Conservation (phyloP, 2,113 vertebrate genomes). For the Phyllostomus hastatus region DNA sequence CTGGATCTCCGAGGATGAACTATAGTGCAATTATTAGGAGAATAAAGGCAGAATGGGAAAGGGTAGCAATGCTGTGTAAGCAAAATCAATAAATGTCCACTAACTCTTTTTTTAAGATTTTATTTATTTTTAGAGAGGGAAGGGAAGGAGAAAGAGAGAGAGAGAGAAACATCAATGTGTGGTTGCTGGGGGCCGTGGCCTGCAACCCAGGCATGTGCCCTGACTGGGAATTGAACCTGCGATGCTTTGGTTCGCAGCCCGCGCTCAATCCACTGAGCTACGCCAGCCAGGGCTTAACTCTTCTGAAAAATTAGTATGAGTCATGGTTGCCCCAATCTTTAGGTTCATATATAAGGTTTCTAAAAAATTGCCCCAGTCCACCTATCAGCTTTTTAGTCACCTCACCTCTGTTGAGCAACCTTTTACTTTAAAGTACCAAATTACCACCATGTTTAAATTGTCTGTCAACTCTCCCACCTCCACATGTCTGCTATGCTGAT, state of each 20-base stretch:
- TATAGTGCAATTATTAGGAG: neutral
- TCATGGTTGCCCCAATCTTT: neutral
- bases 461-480: neutral
- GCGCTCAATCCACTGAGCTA: no score
- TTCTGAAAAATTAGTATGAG: neutral
- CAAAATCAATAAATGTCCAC: neutral
- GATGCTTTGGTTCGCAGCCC: no score
- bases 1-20: neutral
- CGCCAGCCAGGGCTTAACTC: neutral
- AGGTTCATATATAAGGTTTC: fast-evolving
- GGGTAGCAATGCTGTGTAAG: neutral
- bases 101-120: neutral
- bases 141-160: no score
- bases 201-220: no score
- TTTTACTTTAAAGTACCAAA: neutral
- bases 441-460: neutral
- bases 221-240: no score
- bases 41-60: neutral
- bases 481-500: neutral
- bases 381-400: neutral
- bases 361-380: neutral
- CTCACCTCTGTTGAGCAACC: neutral
- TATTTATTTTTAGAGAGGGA: no score
- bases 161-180: no score
- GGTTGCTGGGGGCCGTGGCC: no score